Conservation (phyloP, 2,797 vertebrate species). For the Chelon labrosus region DNA sequence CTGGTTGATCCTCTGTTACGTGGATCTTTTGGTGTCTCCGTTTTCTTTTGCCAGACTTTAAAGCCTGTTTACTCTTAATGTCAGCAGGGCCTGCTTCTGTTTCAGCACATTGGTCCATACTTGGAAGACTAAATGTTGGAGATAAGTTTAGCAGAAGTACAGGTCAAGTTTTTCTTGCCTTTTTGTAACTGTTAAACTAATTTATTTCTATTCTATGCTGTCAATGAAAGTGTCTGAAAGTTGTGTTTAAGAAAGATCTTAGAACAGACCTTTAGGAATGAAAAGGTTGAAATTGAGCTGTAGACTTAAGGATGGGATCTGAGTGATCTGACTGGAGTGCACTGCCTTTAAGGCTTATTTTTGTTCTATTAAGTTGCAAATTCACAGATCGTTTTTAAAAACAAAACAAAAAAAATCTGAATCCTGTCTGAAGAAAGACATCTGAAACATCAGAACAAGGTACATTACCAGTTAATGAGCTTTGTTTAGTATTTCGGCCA, state of each 20-base stretch:
- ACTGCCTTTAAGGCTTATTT: background rate
- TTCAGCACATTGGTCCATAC: conserved; percentile 17
- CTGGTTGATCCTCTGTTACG: conserved; percentile 66
- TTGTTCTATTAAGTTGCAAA: background rate
- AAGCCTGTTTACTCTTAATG: conserved; percentile 27
- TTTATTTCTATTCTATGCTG: background rate
- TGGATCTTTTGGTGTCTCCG: conserved; percentile 30
- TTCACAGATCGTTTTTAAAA: background rate
- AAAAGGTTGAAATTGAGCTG: background rate
- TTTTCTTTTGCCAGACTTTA: conserved; percentile 44
- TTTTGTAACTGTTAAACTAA: background rate
- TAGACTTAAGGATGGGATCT: background rate
- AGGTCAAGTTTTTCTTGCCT: background rate
- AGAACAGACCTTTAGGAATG: background rate
- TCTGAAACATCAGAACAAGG: background rate
- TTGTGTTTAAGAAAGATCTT: background rate
- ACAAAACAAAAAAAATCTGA: too few relatives aligned
- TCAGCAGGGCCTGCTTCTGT: conserved; percentile 28
- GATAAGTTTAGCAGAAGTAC: conserved; percentile 1
- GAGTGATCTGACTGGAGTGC: background rate
- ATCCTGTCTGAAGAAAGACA: too few relatives aligned
- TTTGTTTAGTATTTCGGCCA: background rate
- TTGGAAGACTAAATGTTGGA: background rate
- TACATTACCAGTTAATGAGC: conserved; percentile 2
- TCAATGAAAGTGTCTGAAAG: background rate